Evolutionary conservation across 2,797 vertebrate species (phyloP).

Genomic region (Syngnathus rostellatus): DNA sequence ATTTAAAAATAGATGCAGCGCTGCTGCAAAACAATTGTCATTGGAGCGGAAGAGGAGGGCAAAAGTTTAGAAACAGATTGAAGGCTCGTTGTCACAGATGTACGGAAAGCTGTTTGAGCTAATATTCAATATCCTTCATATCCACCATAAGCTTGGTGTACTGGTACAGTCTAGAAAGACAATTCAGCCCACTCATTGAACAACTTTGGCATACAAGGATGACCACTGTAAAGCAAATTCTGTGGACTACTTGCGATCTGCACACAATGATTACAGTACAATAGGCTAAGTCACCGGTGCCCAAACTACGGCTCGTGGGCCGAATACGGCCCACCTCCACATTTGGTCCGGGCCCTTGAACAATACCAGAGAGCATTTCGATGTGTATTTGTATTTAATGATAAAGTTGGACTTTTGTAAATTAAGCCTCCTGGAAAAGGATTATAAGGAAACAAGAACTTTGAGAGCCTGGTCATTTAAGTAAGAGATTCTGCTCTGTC

Average conservation of each 20-base stretch:
- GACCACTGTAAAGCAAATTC: background rate
- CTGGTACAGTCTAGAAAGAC: background rate
- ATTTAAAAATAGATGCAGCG: background rate
- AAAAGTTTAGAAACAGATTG: background rate
- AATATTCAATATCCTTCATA: background rate
- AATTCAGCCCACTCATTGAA: background rate
- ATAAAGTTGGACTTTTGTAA: too few relatives aligned
- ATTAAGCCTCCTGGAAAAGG: too few relatives aligned
- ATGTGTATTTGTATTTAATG: too few relatives aligned
- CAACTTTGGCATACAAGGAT: background rate
- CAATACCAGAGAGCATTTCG: too few relatives aligned
- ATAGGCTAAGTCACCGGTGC: background rate
- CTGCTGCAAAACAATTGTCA: background rate
- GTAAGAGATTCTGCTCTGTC: too few relatives aligned
- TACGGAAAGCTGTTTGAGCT: background rate
- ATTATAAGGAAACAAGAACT: too few relatives aligned
- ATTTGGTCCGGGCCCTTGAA: too few relatives aligned
- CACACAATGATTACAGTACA: background rate
- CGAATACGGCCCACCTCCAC: too few relatives aligned
- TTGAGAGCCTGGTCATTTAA: too few relatives aligned
- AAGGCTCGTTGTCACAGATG: background rate
- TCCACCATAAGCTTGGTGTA: background rate
- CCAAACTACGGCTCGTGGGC: too few relatives aligned
- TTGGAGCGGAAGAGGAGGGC: too few relatives aligned
- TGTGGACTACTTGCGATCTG: background rate